Evolutionary conservation across 2,797 vertebrate genomes (phyloP), one percentile per base, ranked within the genome.

Genomic region (Leontopithecus rosalia): DNA sequence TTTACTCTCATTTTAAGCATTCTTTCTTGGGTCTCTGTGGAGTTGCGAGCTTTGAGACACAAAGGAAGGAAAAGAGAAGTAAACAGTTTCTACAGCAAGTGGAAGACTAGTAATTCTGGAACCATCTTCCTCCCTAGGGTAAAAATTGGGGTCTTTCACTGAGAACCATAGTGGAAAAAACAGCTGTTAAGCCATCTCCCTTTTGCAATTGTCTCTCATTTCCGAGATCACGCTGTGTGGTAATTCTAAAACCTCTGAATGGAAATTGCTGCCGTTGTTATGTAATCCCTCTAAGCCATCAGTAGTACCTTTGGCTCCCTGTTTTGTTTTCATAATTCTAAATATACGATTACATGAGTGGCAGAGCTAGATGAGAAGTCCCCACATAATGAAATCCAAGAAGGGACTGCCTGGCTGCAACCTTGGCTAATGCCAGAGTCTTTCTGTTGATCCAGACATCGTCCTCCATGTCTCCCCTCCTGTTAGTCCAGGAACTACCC

Each of bases 121-220:
- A 90, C 7, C 26, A 6, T 73, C 83, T 93, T 93, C 88, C 48
- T 93, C 50, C 33, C 6, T 20, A 90, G 95, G 50, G 92, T 89
- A 97, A 94, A 22, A 83, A 75, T 5, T 39, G 13, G 92, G 93
- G 95, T 94, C 76, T 92, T 98, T 97, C 90, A 90, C 67, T 70
- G 86, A 17, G 72, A 84, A 95, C 36, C 88, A 30, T 55, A 24
- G 95, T 96, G 75, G 81, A 81, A 9, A 28, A 97, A 98, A 97
- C 30, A 87, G 52, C 84, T 94, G 89, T 97, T 79, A 89, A 96
- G 90, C 72, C 90, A 87, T 72, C 73, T 83, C 41, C 64, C 79
- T 98, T 98, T 98, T 96, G 93, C 94, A 98, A 96, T 33, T 72
- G 10, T 96, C 96, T 88, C 75, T 57, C 61, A 14, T 97, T 98